Evolutionary conservation across 2,888 invertebrate genomes (phyloP), one percentile per base, ranked within the genome.

Genomic region (Stenichneumon culpator): DNA sequence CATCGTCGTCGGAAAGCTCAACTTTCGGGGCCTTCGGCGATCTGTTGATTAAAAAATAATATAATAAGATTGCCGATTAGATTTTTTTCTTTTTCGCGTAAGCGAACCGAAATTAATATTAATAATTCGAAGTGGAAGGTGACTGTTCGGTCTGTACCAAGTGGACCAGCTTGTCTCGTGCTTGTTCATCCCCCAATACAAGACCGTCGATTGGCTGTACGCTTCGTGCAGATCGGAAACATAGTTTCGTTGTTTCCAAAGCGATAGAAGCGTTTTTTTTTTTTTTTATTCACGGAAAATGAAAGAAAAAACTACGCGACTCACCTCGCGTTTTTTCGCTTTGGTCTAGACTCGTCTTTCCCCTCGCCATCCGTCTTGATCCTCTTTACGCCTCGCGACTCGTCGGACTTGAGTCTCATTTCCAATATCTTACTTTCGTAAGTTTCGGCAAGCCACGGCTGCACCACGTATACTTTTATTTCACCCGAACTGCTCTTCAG

Each of bases 261-360:
- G 92, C 93, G 93, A 93, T 89, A 87, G 90, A 92, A 94, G 94
- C 93, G 68, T 68, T 70, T 60, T 36, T 57, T 70, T 60, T 36
- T 57, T 44, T 28, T 54, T 54, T 63, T 5, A n/a, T 36, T 3
- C 60, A 4, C 28, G 9, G 28, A 69, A 22, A 75, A 39, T 19
- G 14, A 70, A 63, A 54, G 7, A 25, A 32, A 44, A 68, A 32
- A 16, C 16, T n/a, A 19, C 32, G 74, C 47, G 32, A n/a, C 50
- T 82, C 90, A 93, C 94, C 94, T 93, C 85, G 92, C 93, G 75
- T 92, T 91, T 92, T 89, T 93, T 86, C 92, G 93, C 91, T 94
- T 94, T 91, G 93, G 93, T 90, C 92, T 93, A 11, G 91, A 85
- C 60, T 90, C 87, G 6, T 88, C 91, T 57, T 93, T 93, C 28